Conservation (phyloP, 2,113 vertebrate species). For the Polypterus bichir region DNA sequence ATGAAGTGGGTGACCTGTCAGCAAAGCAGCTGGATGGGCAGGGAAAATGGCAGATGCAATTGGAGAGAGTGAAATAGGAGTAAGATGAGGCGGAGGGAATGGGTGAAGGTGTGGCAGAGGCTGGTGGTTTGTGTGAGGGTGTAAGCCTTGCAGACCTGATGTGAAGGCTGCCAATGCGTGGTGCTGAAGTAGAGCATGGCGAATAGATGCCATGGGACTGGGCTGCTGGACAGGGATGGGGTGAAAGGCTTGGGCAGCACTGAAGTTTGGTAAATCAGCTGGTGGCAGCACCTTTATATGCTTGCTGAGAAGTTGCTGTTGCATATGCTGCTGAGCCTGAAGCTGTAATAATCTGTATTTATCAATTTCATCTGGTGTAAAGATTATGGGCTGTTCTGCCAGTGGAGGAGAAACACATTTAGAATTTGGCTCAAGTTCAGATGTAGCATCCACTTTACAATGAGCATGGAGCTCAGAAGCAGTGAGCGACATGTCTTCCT, state of each 20-base stretch:
- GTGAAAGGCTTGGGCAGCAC: constrained; percentile 41
- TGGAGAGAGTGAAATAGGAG: constrained; percentile 48
- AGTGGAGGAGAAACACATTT: constrained; percentile 48
- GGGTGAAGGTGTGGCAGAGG: constrained; percentile 62
- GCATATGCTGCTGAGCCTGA: constrained; percentile 89
- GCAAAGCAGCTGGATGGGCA: constrained; percentile 41
- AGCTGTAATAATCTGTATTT: constrained; percentile 87
- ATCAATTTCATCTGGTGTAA: constrained; percentile 85
- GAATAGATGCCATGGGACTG: constrained; percentile 54
- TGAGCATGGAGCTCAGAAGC: constrained; percentile 44
- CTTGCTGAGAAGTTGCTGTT: constrained; percentile 65
- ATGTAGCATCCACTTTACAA: constrained; percentile 34
- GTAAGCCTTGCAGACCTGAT: constrained; percentile 39
- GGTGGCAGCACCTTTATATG: constrained; percentile 46
- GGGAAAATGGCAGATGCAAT: constrained; percentile 47
- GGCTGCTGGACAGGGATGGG: constrained; percentile 47
- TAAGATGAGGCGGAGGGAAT: constrained; percentile 56
- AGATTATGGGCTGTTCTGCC: constrained; percentile 70
- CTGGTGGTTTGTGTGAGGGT: constrained; percentile 34
- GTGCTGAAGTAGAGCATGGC: constrained; percentile 67
- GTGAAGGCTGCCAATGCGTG: constrained; percentile 53
- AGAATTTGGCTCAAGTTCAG: constrained; percentile 30
- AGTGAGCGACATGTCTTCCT: constrained; percentile 31
- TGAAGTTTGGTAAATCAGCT: constrained; percentile 30
- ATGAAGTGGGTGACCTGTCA: constrained; percentile 46